A percentile compares a stretch with the other conserved stretches of the same genome.
phyloP scores from a whole-genome alignment of 2,113 vertebrate genomes.

The Tautogolabrus adspersus region DNA sequence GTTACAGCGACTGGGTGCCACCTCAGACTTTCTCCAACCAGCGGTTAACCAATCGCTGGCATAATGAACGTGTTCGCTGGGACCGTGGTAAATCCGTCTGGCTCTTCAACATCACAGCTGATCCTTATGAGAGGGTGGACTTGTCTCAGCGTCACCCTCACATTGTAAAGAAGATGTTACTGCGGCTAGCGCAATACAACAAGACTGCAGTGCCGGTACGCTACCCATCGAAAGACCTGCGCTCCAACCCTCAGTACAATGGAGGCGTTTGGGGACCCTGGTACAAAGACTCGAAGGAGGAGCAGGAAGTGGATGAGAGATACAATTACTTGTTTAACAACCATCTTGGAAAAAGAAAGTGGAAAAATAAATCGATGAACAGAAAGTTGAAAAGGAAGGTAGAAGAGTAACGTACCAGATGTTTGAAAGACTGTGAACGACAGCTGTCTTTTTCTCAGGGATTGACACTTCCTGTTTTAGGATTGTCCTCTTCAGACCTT shows the following conservation, averaged over 20 bases:
- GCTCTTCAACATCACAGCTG: slow-evolving; percentile 97
- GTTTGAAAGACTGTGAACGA: slow-evolving; percentile 50
- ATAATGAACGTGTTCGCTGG: slow-evolving; percentile 90
- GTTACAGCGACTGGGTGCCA: slow-evolving; percentile 96
- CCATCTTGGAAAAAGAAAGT: slow-evolving; percentile 78
- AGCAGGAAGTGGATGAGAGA: slow-evolving; percentile 80
- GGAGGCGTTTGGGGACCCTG: slow-evolving; percentile 98
- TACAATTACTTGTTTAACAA: slow-evolving; percentile 74
- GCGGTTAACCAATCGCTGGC: slow-evolving; percentile 89
- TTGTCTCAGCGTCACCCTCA: slow-evolving; percentile 89
- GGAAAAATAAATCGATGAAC: slow-evolving; percentile 82
- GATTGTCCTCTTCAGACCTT: slow-evolving; percentile 40
- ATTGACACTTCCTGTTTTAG: slow-evolving; percentile 55
- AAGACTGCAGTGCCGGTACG: slow-evolving; percentile 93
- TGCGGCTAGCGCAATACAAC: slow-evolving; percentile 90
- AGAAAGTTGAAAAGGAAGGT: slow-evolving; percentile 82
- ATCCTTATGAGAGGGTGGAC: slow-evolving; percentile 95
- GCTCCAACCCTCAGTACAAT: slow-evolving; percentile 94
- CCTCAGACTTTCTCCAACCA: slow-evolving; percentile 94
- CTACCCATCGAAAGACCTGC: slow-evolving; percentile 93
- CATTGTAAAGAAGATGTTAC: slow-evolving; percentile 91
- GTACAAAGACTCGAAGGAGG: slow-evolving; percentile 89
- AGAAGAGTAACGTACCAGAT: slow-evolving; percentile 32
- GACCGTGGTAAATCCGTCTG: slow-evolving; percentile 93
- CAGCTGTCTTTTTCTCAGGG: slow-evolving; percentile 78